These are phyloP conservation scores for Lerista edwardsae DNA, from an alignment of 2,797 vertebrate species.

Conservation along the genomic window DNA sequence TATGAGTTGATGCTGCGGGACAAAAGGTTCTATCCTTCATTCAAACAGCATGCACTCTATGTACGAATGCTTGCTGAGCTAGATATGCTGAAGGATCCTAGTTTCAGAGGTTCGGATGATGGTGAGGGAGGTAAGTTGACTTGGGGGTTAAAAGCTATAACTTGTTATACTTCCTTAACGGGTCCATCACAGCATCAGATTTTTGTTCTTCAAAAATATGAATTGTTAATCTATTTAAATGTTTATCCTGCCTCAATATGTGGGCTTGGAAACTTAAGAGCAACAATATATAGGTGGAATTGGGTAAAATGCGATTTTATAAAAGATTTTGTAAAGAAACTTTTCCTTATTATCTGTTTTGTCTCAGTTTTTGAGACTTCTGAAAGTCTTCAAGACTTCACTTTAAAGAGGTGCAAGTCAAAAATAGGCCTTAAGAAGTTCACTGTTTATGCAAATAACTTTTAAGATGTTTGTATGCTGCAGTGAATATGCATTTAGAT, in stretches of 20 bases:
- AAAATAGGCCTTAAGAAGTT: neutral
- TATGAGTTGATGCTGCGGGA: slow-evolving; percentile 97
- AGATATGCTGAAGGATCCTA: slow-evolving; percentile 99
- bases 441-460: neutral
- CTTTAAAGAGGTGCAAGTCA: neutral
- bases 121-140: slow-evolving; percentile 86
- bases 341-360: neutral
- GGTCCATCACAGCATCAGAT: neutral
- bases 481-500: neutral
- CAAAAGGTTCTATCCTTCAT: slow-evolving; percentile 95
- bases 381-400: too few species aligned
- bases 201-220: neutral
- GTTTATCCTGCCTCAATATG: neutral
- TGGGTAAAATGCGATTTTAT: neutral
- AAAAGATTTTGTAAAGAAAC: neutral
- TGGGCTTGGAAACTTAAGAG: neutral
- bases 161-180: neutral
- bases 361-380: neutral
- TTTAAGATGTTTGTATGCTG: neutral
- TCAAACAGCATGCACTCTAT: slow-evolving; percentile 93
- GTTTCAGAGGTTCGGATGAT: slow-evolving; percentile 95
- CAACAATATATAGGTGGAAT: neutral
- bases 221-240: slow-evolving; percentile 17
- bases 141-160: neutral
- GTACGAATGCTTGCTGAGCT: slow-evolving; percentile 97